Conservation (phyloP, 2,888 invertebrate genomes). For the Melanargia galathea region DNA sequence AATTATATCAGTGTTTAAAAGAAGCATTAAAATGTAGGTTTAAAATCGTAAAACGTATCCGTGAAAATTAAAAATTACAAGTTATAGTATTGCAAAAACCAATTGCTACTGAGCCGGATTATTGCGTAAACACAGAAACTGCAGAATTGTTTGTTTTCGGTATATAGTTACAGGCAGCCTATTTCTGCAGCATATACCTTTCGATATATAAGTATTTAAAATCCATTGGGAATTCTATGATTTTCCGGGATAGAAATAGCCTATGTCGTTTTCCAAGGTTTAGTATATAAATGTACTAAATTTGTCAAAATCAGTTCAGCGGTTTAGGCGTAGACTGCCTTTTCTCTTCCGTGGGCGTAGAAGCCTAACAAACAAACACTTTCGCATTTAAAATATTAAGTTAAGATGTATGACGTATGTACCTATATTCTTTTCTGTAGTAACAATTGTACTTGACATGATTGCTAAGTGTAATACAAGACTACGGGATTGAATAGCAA, state of each 20-base stretch:
- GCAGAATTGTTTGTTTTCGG: background rate
- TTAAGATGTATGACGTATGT: background rate
- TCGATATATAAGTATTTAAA: no score
- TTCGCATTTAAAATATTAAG: no score
- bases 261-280: no score
- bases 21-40: conserved; percentile 13
- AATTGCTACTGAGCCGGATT: conserved; percentile 8
- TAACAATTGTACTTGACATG: conserved; percentile 1
- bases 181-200: background rate
- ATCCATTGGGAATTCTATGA: no score
- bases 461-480: conserved; percentile 10
- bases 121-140: background rate
- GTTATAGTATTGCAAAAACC: conserved; percentile 3
- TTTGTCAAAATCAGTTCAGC: no score
- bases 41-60: background rate
- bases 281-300: no score
- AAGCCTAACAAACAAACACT: no score
- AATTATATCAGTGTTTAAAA: conserved; percentile 15
- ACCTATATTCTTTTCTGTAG: background rate
- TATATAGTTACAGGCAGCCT: background rate
- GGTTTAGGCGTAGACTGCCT: no score
- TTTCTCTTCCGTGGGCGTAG: no score
- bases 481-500: conserved; percentile 17
- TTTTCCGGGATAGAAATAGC: no score
- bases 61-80: conserved; percentile 10